Percentiles rank a stretch among this genome's conserved stretches.
Evolutionary conservation across 2,797 vertebrate genomes (phyloP).

Genomic region (Falco naumanni): DNA sequence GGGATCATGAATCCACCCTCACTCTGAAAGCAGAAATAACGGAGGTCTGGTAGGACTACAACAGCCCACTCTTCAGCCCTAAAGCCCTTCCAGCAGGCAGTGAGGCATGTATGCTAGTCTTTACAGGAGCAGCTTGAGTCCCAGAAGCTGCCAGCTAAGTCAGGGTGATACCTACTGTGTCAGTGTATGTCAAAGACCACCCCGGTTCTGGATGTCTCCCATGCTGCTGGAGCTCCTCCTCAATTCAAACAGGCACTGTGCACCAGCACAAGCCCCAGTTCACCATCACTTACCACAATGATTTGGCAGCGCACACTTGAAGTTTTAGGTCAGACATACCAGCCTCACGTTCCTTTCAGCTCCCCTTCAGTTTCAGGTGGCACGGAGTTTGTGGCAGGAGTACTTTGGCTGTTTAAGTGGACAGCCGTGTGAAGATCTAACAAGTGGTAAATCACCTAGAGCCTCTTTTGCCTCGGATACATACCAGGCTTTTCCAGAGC

Average conservation of each 20-base stretch:
- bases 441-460: neutral
- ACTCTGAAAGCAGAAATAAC: neutral
- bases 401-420: neutral
- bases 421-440: neutral
- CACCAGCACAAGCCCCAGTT: neutral
- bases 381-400: neutral
- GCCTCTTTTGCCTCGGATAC: neutral
- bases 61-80: neutral
- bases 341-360: neutral
- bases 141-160: neutral
- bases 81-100: neutral
- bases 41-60: neutral
- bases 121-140: neutral
- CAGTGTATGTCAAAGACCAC: neutral
- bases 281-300: neutral
- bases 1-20: neutral
- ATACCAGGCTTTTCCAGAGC: neutral
- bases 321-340: neutral
- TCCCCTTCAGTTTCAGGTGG: neutral
- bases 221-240: neutral
- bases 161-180: neutral
- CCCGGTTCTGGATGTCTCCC: neutral
- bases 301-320: neutral
- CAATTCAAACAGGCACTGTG: neutral
- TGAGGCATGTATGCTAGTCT: neutral